phyloP scores from a whole-genome alignment of 1,140 invertebrate species.

The Ceratosolen solmsi region DNA sequence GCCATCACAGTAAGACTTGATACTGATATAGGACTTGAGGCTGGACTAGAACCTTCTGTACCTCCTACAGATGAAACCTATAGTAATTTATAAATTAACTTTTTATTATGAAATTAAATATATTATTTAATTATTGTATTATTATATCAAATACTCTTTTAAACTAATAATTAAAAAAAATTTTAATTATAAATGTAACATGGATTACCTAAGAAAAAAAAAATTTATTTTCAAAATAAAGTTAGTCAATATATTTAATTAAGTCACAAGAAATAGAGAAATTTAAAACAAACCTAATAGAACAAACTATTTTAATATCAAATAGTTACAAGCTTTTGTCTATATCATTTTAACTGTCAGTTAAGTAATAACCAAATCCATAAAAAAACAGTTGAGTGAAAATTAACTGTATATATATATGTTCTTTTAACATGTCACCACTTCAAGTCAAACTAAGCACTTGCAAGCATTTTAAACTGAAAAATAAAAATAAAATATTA shows the following conservation, averaged over 20 bases:
- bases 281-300: constrained; percentile 37
- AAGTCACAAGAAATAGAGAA: constrained; percentile 13
- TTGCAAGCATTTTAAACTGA: background rate
- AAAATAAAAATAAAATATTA: constrained; percentile 1
- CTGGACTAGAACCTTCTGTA: constrained; percentile 72
- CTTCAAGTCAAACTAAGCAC: constrained; percentile 39
- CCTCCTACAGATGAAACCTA: constrained; percentile 71
- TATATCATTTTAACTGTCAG: constrained; percentile 46
- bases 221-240: constrained; percentile 20
- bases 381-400: constrained; percentile 42
- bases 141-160: background rate
- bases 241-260: constrained; percentile 10
- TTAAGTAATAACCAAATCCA: constrained; percentile 31
- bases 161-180: too few relatives aligned
- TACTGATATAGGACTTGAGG: constrained; percentile 71
- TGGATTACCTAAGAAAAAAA: too few relatives aligned
- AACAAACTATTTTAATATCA: constrained; percentile 31
- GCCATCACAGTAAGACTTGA: constrained; percentile 72
- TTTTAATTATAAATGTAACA: too few relatives aligned
- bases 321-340: constrained; percentile 6
- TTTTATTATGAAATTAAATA: background rate
- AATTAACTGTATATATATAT: constrained; percentile 13
- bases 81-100: constrained; percentile 38
- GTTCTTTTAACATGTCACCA: constrained; percentile 20
- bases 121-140: background rate